phyloP scores from a whole-genome alignment of 2,797 vertebrate genomes.

The Amphiprion clarkii region DNA sequence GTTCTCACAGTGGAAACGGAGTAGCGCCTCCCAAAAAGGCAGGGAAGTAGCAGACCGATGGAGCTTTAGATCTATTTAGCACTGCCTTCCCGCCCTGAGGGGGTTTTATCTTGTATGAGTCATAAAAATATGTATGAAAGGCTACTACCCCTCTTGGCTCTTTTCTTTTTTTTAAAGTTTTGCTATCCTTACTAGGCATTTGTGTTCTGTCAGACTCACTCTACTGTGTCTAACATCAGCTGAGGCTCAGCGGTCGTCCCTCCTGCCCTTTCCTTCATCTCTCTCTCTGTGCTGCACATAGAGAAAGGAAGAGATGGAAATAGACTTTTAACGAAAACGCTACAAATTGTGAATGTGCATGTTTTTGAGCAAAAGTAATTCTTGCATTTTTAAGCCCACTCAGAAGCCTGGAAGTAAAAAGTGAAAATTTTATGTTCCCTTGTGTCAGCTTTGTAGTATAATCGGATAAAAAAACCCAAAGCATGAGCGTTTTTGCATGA shows the following conservation, averaged over 20 bases:
- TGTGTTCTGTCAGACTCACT: constrained; percentile 53
- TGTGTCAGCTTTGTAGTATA: too few relatives aligned
- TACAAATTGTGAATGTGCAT: neutral
- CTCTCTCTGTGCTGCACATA: neutral
- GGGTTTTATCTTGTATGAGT: constrained; percentile 33
- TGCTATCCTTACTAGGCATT: constrained; percentile 28
- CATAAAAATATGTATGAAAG: constrained; percentile 53
- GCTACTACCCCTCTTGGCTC: constrained; percentile 17
- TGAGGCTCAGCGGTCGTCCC: constrained; percentile 30
- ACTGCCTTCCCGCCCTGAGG: constrained; percentile 29
- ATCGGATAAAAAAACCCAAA: too few relatives aligned
- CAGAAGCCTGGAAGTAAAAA: neutral
- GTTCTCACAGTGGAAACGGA: constrained; percentile 47
- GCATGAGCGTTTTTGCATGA: too few relatives aligned
- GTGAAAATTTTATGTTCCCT: too few relatives aligned
- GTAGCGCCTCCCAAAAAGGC: constrained; percentile 37
- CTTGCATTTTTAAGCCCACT: neutral
- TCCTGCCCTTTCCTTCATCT: constrained; percentile 24
- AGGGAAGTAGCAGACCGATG: constrained; percentile 35
- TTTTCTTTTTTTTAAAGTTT: neutral
- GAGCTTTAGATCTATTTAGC: constrained; percentile 54
- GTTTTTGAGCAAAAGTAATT: neutral
- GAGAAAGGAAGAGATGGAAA: neutral
- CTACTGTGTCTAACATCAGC: constrained; percentile 48
- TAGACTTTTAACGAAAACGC: neutral